Evolutionary conservation across 2,797 vertebrate species (phyloP), one percentile per base, ranked within the genome.

Genomic region (Anisognathus igniventris): DNA sequence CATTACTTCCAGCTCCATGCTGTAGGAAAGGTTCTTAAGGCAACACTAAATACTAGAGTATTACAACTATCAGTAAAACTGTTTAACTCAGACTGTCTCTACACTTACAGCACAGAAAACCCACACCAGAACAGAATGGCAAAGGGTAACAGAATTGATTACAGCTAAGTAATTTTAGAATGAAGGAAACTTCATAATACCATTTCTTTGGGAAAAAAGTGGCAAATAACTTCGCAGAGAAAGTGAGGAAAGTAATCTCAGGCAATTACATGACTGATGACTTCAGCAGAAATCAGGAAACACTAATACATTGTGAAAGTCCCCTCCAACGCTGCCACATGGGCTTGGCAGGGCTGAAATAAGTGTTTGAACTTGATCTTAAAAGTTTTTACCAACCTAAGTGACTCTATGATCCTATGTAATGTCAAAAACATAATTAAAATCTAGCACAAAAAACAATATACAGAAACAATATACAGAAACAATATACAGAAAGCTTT

Each of bases 281-380:
- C 51, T 92, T 64, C 22, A 22, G 9, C 25, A 45, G 56, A 80
- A 84, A 78, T 56, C 39, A 72, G 9, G 28, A 79, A 88, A 70
- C 27, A 24, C 21, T 37, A 67, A 67, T 15, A 45, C 2, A 18
- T 3, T n/a, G 24, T n/a, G 40, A 60, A 40, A 84, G 20, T 6
- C 5, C 4, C 5, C 17, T 54, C 44, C 31, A 87, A 44, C 1
- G 24, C 24, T 74, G 56, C 7, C 47, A 72, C 1, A 0, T 7
- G 14, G 53, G 20, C 31, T 44, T 57, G 33, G 27, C 21, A 75
- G 22, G 28, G 10, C 14, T n/a, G 28, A 8, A 16, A 23, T 51
- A 68, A 77, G 19, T 2, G 9, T 24, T 15, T 70, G 14, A 19
- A 74, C 31, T 37, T 13, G 0, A 50, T 15, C 31, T 66, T 51